Base-by-base conservation (phyloP, 2,797 vertebrate species). In the Monodelphis domestica region DNA sequence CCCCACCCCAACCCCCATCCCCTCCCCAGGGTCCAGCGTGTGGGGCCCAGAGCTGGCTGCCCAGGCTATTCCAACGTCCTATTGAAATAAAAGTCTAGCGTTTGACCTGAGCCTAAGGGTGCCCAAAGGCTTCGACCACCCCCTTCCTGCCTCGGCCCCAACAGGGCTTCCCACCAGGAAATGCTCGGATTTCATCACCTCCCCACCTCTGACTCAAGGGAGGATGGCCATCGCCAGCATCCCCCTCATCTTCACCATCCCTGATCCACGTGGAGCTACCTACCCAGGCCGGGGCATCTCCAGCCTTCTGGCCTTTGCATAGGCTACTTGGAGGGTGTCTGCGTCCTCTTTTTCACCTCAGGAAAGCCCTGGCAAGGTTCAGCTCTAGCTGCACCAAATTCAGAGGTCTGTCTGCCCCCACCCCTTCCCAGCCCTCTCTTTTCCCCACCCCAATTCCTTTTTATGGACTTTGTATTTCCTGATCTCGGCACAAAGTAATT, bases 51-150 rank as follows among this genome's bases (percentile, higher is more conserved):
- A 96, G 63, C 53, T 52, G 88, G 33, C 38, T 38, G 14, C 53
- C n/a, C 93, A 54, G 11, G 63, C 59, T 90, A 55, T n/a, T 88
- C 93, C n/a, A 17, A 96, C 94, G 89, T 90, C 93, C 91, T 96
- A 95, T 70, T 87, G 78, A 92, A 93, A 59, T 55, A 88, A 94
- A 92, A 90, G 45, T 63, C 4, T 90, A 70, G 33, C 0, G 53
- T 0, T 0, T 57, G 87, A 93, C 87, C 53, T 12, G 56, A 6
- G 78, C 52, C 90, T 55, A 33, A 87, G 95, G 92, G 87, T 52
- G 87, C 2, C 26, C 0, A 0, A 0, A 7, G n/a, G 38, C 33
- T 3, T 9, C 90, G 55, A 88, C 56, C 78, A 78, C 87, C 52
- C 52, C 59, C 50, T 90, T 50, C 45, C 51, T 88, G 11, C 4